Evolutionary conservation across 2,888 invertebrate species (phyloP).

Genomic region (Odontothrips loti): DNA sequence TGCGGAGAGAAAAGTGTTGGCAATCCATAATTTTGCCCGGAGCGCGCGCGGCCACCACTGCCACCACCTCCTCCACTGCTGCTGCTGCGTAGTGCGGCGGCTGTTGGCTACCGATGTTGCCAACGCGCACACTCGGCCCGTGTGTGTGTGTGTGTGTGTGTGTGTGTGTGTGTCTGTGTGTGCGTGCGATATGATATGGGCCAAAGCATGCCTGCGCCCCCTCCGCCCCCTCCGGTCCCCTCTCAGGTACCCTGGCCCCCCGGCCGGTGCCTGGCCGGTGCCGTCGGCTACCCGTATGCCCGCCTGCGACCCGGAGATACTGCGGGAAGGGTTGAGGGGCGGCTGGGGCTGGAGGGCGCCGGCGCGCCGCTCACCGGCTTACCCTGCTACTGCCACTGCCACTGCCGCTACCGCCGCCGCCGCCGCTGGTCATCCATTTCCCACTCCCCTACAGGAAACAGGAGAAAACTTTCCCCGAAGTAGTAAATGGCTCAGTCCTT

Average conservation of each 20-base stretch:
- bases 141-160: too few relatives aligned
- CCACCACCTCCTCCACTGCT: not conserved
- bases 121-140: too few relatives aligned
- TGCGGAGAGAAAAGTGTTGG: not conserved
- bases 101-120: too few relatives aligned
- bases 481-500: slow-evolving; percentile 26
- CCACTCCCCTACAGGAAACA: slow-evolving; percentile 21
- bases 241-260: not conserved
- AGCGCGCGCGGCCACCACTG: not conserved
- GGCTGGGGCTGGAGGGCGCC: not conserved
- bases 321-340: not conserved
- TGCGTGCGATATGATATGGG: too few relatives aligned
- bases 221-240: not conserved
- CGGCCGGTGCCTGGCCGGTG: not conserved
- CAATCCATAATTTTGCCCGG: not conserved
- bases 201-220: not conserved
- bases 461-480: slow-evolving; percentile 17
- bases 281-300: not conserved
- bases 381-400: not conserved
- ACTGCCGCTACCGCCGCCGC: not conserved
- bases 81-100: not conserved
- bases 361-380: not conserved
- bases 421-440: not conserved
- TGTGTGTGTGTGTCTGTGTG: too few relatives aligned
- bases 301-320: too few relatives aligned